These are phyloP conservation scores for Hypocryptadius cinnamomeus DNA, from an alignment of 2,113 vertebrate genomes.

Conservation along the genomic window DNA sequence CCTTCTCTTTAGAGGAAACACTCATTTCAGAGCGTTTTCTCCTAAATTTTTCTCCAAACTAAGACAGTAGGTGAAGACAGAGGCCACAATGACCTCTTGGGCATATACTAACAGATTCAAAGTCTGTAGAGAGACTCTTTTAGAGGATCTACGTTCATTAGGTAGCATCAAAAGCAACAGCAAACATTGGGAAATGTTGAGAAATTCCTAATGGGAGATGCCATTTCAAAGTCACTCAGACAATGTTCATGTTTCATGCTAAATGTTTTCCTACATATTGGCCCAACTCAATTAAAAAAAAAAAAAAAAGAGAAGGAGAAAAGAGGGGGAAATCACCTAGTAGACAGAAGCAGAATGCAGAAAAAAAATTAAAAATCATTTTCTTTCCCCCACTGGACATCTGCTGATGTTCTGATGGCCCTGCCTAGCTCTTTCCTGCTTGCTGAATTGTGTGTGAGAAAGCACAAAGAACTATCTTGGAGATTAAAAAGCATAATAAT, in stretches of 20 bases:
- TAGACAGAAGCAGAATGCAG: neutral
- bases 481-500: neutral
- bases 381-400: neutral
- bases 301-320: neutral
- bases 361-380: neutral
- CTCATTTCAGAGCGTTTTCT: neutral
- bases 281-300: neutral
- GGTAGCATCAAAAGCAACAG: neutral
- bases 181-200: neutral
- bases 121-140: neutral
- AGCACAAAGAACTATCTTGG: neutral
- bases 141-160: neutral
- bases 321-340: accelerated
- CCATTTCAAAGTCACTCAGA: neutral
- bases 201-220: neutral
- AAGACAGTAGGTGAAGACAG: neutral
- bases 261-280: neutral
- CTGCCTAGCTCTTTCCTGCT: neutral
- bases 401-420: neutral
- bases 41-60: neutral
- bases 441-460: neutral
- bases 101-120: slow-evolving; percentile 15
- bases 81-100: neutral
- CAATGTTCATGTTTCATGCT: neutral
- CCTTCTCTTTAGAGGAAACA: neutral